Base-by-base conservation (phyloP, 64 coral and sea anemone species). In the Pocillopora verrucosa region DNA sequence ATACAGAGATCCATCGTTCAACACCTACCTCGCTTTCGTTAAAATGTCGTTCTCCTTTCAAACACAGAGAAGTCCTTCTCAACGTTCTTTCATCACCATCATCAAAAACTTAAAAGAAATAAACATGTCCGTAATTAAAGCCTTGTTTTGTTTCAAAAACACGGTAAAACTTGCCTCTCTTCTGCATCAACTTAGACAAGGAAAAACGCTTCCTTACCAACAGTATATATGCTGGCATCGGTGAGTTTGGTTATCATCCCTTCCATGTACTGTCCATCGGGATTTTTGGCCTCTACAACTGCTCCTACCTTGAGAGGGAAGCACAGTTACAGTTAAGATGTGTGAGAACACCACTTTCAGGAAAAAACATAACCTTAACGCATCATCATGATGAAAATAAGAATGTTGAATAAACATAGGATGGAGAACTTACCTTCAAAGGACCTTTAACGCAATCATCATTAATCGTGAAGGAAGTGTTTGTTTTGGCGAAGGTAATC, bases 1-100 rank as follows among this genome's bases (percentile, higher is more conserved):
- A 72, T 59, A 51, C 41, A 51, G 11, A 76, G 15, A 76, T 57
- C 34, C 35, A 13, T 93, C 20, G 74, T 61, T 34, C 84, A 63
- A 65, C 9, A 58, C 82, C 75, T 37, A 97, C 95, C 79, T 99
- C 97, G 38, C 97, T 99, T 73, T 93, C 97, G 72, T 99, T 99
- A 74, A 99, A 99, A 84, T 99, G 97, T 72, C 94, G 90, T 83
- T 88, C 97, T 12, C 97, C 97, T 68, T 99, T 99, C 19, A 99
- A 80, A 79, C 97, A 99, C 36, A 99, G 59, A 76, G 97, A 99
- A 74, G 97, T 93, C 73, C 97, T 90, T 19, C 94, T 90, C 36
- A 99, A 89, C 9, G 97, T 99, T 73, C 97, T 93, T 83, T 99
- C 97, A 74, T 99, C 97, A 45, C 97, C 97, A 95, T 99, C 97